Evolutionary conservation across 2,113 vertebrate species (phyloP).

Genomic region (Strix uralensis): DNA sequence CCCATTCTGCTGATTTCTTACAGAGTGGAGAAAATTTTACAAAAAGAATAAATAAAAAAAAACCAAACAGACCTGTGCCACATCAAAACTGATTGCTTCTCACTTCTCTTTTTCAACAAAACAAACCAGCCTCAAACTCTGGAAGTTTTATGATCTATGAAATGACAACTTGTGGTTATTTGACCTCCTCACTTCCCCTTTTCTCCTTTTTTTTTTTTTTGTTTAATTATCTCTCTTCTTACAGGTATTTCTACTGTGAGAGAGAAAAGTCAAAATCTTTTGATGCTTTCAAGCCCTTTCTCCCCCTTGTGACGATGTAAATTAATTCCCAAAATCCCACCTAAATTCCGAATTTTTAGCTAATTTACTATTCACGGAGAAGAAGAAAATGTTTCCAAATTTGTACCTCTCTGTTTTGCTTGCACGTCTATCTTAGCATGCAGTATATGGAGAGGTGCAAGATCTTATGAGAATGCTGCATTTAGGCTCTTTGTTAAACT

Average conservation of each 20-base stretch:
- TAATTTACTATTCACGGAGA: neutral
- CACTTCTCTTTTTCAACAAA: neutral
- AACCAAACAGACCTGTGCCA: neutral
- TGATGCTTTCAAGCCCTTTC: conserved; percentile 11
- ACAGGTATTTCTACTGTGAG: neutral
- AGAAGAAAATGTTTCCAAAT: neutral
- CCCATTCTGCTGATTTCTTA: neutral
- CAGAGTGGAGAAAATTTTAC: neutral
- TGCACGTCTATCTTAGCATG: neutral
- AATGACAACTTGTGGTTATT: neutral
- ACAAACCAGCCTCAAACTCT: neutral
- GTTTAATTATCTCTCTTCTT: neutral
- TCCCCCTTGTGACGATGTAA: neutral
- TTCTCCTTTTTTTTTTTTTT: neutral
- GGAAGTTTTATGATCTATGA: neutral
- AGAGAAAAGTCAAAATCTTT: conserved; percentile 26
- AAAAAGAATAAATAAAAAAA: neutral
- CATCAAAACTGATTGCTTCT: neutral
- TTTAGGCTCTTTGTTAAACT: conserved; percentile 33
- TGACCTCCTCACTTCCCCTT: neutral
- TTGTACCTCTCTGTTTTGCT: neutral
- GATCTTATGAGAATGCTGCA: neutral
- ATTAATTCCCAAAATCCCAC: conserved; percentile 43
- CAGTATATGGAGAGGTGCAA: neutral
- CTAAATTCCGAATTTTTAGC: neutral